Conservation (phyloP, 2,888 invertebrate species). For the Oscheius sp. region DNA sequence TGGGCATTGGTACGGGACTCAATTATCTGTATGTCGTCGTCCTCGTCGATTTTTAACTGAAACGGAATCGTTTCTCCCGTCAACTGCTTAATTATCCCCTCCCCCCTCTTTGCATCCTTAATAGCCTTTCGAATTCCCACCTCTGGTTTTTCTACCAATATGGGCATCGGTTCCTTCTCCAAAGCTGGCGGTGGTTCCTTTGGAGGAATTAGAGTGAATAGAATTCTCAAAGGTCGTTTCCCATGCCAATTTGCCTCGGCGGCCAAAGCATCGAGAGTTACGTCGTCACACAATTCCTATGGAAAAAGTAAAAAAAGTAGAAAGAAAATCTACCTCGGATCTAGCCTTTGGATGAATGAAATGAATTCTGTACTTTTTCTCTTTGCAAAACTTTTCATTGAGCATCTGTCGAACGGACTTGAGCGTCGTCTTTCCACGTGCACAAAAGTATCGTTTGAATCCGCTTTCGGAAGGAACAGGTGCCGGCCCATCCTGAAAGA, state of each 20-base stretch:
- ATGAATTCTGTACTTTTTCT: neutral
- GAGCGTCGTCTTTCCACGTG: neutral
- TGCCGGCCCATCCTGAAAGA: neutral
- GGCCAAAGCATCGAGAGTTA: constrained; percentile 6
- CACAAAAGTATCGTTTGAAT: constrained; percentile 2
- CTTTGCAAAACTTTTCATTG: constrained; percentile 2
- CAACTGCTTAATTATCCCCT: no score
- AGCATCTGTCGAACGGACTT: neutral
- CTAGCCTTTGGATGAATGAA: neutral
- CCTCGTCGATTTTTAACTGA: neutral
- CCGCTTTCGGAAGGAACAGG: constrained; percentile 5
- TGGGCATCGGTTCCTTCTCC: constrained; percentile 23
- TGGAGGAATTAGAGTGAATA: constrained; percentile 21
- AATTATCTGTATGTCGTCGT: neutral
- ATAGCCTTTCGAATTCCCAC: neutral
- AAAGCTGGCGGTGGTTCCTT: constrained; percentile 12
- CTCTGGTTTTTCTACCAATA: neutral
- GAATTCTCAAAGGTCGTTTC: constrained; percentile 10
- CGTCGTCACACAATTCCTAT: neutral
- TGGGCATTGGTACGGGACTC: neutral
- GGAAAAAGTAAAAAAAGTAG: neutral
- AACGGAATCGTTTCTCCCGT: no score
- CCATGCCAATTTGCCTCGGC: constrained; percentile 1
- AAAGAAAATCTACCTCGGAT: neutral
- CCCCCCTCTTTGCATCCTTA: no score